Percentiles rank a stretch among this genome's conserved stretches.
These are phyloP conservation scores for Lasius fuliginosus DNA, from an alignment of 2,888 invertebrate species.

Conservation along the genomic window DNA sequence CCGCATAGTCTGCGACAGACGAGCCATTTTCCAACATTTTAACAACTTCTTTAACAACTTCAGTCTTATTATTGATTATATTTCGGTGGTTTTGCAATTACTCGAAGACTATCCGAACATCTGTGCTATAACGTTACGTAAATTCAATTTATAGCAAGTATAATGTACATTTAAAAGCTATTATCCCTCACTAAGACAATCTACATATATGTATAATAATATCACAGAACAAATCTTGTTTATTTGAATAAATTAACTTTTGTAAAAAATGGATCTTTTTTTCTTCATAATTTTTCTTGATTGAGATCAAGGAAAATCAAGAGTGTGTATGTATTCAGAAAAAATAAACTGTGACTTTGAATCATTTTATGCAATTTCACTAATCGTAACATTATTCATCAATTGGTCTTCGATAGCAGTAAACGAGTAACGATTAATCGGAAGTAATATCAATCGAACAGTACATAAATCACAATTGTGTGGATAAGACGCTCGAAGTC, in stretches of 20 bases:
- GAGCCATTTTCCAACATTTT: conserved; percentile 71
- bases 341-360: neutral
- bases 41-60: conserved; percentile 68
- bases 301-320: neutral
- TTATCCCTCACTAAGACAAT: neutral
- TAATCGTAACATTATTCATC: neutral
- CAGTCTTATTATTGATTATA: conserved; percentile 45
- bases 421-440: neutral
- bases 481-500: neutral
- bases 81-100: conserved; percentile 31
- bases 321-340: neutral
- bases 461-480: conserved; percentile 15
- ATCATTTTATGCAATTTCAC: neutral
- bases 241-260: neutral
- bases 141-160: neutral
- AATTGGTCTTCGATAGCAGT: neutral
- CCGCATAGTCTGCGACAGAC: conserved; percentile 71
- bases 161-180: neutral
- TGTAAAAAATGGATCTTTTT: neutral
- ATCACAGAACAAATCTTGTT: neutral
- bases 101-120: conserved; percentile 3
- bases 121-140: neutral
- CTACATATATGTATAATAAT: neutral
- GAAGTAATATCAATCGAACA: neutral
- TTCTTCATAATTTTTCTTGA: neutral